These are phyloP conservation scores for Scaptomyza reducta DNA, from an alignment of 2,888 invertebrate species.

Conservation along the genomic window DNA sequence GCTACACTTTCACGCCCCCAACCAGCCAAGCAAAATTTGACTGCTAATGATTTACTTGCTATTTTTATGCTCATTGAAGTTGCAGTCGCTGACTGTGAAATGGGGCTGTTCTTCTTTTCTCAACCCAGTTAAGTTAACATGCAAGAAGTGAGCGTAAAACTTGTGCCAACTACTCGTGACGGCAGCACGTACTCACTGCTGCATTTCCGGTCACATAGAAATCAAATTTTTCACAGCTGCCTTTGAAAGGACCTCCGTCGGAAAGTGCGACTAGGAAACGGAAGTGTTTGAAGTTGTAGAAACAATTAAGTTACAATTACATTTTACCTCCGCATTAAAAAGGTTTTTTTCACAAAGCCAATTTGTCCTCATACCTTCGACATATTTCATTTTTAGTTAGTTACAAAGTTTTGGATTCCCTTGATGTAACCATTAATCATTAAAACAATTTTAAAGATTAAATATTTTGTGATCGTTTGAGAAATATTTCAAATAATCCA, in stretches of 20 bases:
- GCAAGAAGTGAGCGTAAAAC: constrained; percentile 18
- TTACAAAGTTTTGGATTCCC: too few species aligned
- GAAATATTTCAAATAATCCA: too few species aligned
- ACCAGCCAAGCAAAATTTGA: constrained; percentile 19
- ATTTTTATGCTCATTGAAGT: constrained; percentile 61
- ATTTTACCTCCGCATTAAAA: background rate
- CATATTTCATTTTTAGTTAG: background rate
- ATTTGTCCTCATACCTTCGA: background rate
- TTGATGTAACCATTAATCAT: too few species aligned
- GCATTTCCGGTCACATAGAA: constrained; percentile 32
- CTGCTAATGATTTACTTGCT: constrained; percentile 74
- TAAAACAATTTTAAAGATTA: too few species aligned
- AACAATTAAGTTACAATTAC: constrained; percentile 15
- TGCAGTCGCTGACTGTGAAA: background rate
- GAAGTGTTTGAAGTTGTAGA: constrained; percentile 8
- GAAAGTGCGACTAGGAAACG: constrained; percentile 9
- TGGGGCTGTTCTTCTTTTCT: background rate
- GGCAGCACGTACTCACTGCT: constrained; percentile 22
- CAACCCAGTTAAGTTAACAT: constrained; percentile 5
- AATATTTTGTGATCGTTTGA: too few species aligned
- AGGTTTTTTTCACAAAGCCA: background rate
- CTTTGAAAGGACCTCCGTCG: background rate
- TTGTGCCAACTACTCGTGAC: constrained; percentile 20
- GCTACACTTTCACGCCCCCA: constrained; percentile 46
- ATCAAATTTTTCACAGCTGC: constrained; percentile 30